A percentile compares a stretch with the other conserved stretches of the same genome.
Conservation (phyloP, 1,140 invertebrate genomes). For the Dendrolimus kikuchii region DNA sequence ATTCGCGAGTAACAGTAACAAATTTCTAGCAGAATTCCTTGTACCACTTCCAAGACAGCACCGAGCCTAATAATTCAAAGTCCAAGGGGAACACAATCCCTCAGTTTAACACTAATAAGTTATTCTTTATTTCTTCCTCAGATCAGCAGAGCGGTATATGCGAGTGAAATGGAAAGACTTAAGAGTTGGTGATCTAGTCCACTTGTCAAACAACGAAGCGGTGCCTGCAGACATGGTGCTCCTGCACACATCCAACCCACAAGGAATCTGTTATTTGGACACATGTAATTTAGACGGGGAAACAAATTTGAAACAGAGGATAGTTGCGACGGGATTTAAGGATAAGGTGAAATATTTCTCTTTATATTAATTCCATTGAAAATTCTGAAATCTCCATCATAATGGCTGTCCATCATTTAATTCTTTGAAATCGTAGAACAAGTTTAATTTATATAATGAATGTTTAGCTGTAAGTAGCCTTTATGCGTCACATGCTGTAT, state of each 20-base stretch:
- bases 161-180: slow-evolving; percentile 93
- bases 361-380: no score
- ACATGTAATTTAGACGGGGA: slow-evolving; percentile 99
- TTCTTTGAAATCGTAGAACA: no score
- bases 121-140: slow-evolving; percentile 63
- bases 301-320: slow-evolving; percentile 98
- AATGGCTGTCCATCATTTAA: no score
- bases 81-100: no score
- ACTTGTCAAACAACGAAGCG: slow-evolving; percentile 96
- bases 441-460: no score
- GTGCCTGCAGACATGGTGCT: slow-evolving; percentile 97
- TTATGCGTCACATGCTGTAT: no score
- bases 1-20: no score
- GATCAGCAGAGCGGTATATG: slow-evolving; percentile 87
- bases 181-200: slow-evolving; percentile 94
- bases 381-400: no score
- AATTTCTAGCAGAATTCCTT: no score
- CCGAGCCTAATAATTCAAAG: no score
- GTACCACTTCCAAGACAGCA: no score
- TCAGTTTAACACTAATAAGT: background rate
- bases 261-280: slow-evolving; percentile 97
- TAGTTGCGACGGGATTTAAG: slow-evolving; percentile 82
- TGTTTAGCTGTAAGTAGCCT: no score
- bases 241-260: slow-evolving; percentile 90
- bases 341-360: slow-evolving; percentile 69